Evolutionary conservation across 2,797 vertebrate genomes (phyloP).

Genomic region (Darevskia mixta): DNA sequence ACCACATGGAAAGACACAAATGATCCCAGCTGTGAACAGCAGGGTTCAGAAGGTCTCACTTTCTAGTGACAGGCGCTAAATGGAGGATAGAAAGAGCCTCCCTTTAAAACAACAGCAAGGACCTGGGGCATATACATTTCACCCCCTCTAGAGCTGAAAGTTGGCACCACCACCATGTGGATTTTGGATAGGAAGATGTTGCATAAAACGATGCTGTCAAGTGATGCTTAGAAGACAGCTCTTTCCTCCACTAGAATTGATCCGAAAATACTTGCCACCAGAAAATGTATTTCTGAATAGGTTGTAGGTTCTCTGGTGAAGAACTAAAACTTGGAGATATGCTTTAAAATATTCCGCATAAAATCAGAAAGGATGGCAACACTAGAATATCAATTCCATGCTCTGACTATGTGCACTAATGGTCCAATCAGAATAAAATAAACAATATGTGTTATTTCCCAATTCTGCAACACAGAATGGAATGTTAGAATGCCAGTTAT

Average conservation of each 20-base stretch:
- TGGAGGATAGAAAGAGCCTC: slow-evolving; percentile 33
- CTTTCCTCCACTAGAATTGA: too few relatives aligned
- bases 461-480: too few relatives aligned
- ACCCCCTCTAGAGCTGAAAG: not conserved
- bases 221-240: not conserved
- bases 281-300: not conserved
- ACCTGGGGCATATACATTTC: slow-evolving; percentile 12
- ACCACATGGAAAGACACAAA: slow-evolving; percentile 58
- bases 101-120: slow-evolving; percentile 37
- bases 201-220: not conserved
- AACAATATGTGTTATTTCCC: too few relatives aligned
- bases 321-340: not conserved
- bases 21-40: slow-evolving; percentile 68
- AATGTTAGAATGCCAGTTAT: too few relatives aligned
- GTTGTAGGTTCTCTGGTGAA: not conserved
- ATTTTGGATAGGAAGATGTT: not conserved
- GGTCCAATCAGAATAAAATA: not conserved
- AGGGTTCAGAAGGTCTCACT: slow-evolving; percentile 46
- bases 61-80: slow-evolving; percentile 29
- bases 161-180: not conserved
- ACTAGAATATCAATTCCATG: not conserved
- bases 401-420: slow-evolving; percentile 4
- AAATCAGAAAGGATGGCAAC: not conserved
- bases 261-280: not conserved
- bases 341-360: not conserved